phyloP scores from a whole-genome alignment of 1,140 invertebrate species.

The Dinoponera quadriceps region DNA sequence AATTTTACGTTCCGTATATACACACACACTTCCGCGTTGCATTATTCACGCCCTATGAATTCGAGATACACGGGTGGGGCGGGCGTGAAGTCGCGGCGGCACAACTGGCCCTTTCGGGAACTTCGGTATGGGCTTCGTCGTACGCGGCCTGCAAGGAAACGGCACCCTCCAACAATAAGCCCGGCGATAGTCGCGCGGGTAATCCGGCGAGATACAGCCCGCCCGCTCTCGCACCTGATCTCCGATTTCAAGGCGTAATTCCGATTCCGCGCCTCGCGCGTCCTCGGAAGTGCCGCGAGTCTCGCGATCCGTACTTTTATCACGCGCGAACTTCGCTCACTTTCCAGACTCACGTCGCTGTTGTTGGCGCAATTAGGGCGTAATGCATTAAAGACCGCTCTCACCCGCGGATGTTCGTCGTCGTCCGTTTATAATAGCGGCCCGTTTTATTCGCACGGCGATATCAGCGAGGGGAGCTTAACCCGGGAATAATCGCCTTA shows the following conservation, averaged over 20 bases:
- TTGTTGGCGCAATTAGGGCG: constrained; percentile 7
- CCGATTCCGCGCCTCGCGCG: neutral
- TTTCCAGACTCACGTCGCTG: no score
- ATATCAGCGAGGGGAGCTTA: no score
- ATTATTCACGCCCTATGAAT: constrained; percentile 73
- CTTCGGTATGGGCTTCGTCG: constrained; percentile 21
- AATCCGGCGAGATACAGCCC: constrained; percentile 42
- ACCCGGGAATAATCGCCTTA: no score
- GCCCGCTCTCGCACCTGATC: constrained; percentile 42
- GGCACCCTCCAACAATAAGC: constrained; percentile 59
- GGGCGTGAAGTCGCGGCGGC: constrained; percentile 41
- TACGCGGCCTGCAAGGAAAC: constrained; percentile 49
- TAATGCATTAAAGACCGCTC: neutral
- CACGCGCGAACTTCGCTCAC: no score
- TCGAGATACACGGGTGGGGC: constrained; percentile 40
- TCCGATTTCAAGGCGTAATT: constrained; percentile 59
- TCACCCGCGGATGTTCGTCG: no score
- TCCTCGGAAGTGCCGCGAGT: neutral
- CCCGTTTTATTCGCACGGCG: no score
- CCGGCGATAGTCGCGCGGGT: constrained; percentile 10
- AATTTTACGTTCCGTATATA: constrained; percentile 33
- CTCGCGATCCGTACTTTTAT: neutral
- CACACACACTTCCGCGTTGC: constrained; percentile 53
- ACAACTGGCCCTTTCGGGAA: constrained; percentile 56
- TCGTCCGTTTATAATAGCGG: no score